These are phyloP conservation scores for Nemapogon koenigi DNA, from an alignment of 2,888 invertebrate species.

Conservation along the genomic window DNA sequence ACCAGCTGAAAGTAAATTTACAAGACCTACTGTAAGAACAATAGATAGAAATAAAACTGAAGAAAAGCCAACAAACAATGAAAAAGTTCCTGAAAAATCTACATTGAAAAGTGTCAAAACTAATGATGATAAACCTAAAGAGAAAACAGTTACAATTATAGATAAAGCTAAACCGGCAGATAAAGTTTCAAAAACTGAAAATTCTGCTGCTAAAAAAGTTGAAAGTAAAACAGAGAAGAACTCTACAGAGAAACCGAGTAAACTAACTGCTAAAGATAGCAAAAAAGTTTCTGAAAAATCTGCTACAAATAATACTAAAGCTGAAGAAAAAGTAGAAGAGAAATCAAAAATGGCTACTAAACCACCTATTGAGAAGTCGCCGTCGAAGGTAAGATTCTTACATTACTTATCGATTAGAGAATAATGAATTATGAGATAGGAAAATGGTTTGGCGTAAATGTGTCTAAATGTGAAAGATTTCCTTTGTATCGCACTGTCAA, in stretches of 20 bases:
- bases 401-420: too few relatives aligned
- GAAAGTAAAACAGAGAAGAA: background rate
- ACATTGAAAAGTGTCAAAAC: constrained; percentile 43
- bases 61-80: constrained; percentile 20
- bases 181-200: constrained; percentile 21
- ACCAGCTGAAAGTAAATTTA: constrained; percentile 41
- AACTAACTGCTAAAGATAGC: constrained; percentile 23
- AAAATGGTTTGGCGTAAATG: too few relatives aligned
- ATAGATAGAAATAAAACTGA: constrained; percentile 31
- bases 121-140: constrained; percentile 49
- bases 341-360: constrained; percentile 50
- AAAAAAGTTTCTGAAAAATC: constrained; percentile 20
- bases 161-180: constrained; percentile 35
- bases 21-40: constrained; percentile 31
- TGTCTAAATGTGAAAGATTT: too few relatives aligned
- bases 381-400: constrained; percentile 46
- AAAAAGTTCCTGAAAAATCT: constrained; percentile 37
- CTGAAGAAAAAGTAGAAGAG: constrained; percentile 32
- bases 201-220: constrained; percentile 17
- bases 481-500: too few relatives aligned
- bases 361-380: constrained; percentile 43
- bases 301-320: too few relatives aligned
- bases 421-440: too few relatives aligned
- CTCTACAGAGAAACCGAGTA: constrained; percentile 16
- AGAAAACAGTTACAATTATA: constrained; percentile 47